Evolutionary conservation across 2,888 invertebrate genomes (phyloP).

Genomic region (Ectemnius cavifrons): DNA sequence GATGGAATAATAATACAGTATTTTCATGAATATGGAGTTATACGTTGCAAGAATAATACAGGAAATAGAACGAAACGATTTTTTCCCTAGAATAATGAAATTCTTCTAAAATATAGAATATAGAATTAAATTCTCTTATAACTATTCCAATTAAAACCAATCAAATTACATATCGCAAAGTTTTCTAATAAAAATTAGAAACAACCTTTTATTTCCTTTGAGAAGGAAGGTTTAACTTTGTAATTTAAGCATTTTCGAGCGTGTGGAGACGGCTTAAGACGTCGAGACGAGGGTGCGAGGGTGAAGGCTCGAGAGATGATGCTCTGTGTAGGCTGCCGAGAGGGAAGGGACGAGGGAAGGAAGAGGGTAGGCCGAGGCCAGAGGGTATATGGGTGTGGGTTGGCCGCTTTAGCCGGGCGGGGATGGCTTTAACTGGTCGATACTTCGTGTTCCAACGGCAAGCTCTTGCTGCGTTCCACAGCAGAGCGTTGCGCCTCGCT

Average conservation of each 20-base stretch:
- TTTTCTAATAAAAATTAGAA: too few species aligned
- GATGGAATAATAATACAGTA: too few species aligned
- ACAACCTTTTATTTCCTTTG: not conserved
- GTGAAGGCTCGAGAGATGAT: not conserved
- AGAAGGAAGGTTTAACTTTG: not conserved
- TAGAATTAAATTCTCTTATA: too few species aligned
- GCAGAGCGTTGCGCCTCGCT: slow-evolving; percentile 23
- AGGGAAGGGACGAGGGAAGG: slow-evolving; percentile 36
- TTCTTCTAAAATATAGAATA: too few species aligned
- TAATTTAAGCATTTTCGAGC: not conserved
- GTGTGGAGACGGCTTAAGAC: not conserved
- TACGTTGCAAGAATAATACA: too few species aligned
- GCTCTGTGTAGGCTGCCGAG: slow-evolving; percentile 11
- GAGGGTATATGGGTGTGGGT: slow-evolving; percentile 42
- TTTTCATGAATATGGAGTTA: too few species aligned
- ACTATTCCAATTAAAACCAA: too few species aligned
- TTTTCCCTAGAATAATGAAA: too few species aligned
- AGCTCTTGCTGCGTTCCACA: slow-evolving; percentile 28
- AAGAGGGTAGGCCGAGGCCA: slow-evolving; percentile 41
- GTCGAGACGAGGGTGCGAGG: not conserved
- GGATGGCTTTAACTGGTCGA: slow-evolving; percentile 62
- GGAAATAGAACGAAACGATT: too few species aligned
- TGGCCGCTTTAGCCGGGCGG: slow-evolving; percentile 57
- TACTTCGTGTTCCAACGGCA: slow-evolving; percentile 53
- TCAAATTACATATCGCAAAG: too few species aligned